Percentiles rank a stretch among this genome's conserved stretches.
Evolutionary conservation across 30 jellyfish, hydroid and myxozoan genomes (phyloP).

Genomic region (Mastigias papua): DNA sequence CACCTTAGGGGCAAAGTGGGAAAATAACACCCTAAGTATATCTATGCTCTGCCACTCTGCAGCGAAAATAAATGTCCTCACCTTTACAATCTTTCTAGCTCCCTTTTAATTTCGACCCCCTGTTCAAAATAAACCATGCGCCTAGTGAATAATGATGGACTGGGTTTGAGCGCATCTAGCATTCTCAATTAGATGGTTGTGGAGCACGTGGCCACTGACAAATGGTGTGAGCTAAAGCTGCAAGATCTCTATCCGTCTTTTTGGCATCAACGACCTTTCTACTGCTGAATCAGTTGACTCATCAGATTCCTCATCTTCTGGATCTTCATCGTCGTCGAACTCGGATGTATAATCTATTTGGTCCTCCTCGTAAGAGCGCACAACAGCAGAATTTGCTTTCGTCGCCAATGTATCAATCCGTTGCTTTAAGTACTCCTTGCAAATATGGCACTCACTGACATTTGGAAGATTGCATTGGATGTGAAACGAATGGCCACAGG

Average conservation of each 20-base stretch:
- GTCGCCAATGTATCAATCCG: not conserved
- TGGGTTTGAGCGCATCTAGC: not conserved
- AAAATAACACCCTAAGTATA: too few species aligned
- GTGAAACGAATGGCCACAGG: conserved; percentile 24
- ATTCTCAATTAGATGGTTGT: not conserved
- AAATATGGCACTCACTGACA: conserved; percentile 31
- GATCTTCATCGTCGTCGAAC: not conserved
- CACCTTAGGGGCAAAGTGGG: too few species aligned
- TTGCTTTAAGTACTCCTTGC: conserved; percentile 7
- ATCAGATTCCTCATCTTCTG: not conserved
- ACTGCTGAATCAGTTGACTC: not conserved
- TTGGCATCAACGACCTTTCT: not conserved
- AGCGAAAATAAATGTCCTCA: not conserved
- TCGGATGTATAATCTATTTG: not conserved
- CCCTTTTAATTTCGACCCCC: not conserved
- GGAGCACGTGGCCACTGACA: conserved; percentile 11
- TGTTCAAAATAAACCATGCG: not conserved
- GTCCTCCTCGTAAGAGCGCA: not conserved
- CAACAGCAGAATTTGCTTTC: not conserved
- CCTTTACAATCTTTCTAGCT: not conserved
- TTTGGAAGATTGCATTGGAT: conserved; percentile 23
- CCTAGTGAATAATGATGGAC: not conserved
- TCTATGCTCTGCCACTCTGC: too few species aligned
- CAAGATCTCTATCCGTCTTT: not conserved
- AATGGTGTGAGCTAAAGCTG: not conserved